A percentile compares a stretch with the other conserved stretches of the same genome.
Evolutionary conservation across 2,113 vertebrate genomes (phyloP).

Genomic region (Plectropomus leopardus): DNA sequence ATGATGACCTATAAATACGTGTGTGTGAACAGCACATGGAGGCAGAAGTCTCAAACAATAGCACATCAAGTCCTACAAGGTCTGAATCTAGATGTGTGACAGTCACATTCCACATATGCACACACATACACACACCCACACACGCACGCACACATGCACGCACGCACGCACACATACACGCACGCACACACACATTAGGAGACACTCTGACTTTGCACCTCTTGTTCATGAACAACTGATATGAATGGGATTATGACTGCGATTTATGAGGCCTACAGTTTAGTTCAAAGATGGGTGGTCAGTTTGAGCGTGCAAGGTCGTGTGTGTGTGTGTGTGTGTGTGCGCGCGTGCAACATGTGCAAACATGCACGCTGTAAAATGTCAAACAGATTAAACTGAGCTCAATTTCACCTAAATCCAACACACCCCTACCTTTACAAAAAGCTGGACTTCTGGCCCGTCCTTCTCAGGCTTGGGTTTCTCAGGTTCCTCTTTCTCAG

Average conservation of each 20-base stretch:
- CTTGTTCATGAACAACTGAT: constrained; percentile 4
- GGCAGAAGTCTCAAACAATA: neutral
- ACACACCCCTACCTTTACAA: constrained; percentile 58
- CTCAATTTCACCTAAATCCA: neutral
- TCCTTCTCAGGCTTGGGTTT: constrained; percentile 1
- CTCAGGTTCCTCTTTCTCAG: constrained; percentile 35
- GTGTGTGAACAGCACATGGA: neutral
- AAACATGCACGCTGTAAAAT: neutral
- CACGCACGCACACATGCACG: no score
- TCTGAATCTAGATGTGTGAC: neutral
- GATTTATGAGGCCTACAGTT: constrained; percentile 12
- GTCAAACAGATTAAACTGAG: neutral
- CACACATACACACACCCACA: neutral
- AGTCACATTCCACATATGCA: neutral
- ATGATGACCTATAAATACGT: constrained; percentile 21
- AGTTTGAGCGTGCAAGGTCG: neutral
- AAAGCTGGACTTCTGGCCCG: constrained; percentile 13
- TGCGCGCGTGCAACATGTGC: neutral
- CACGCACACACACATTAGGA: neutral
- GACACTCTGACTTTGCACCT: constrained; percentile 29
- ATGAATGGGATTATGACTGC: constrained; percentile 15
- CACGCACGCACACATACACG: no score
- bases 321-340: neutral
- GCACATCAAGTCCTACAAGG: constrained; percentile 2
- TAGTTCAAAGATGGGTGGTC: neutral